Conservation (phyloP, 1,140 invertebrate species). For the Pentalonia nigronervosa region DNA sequence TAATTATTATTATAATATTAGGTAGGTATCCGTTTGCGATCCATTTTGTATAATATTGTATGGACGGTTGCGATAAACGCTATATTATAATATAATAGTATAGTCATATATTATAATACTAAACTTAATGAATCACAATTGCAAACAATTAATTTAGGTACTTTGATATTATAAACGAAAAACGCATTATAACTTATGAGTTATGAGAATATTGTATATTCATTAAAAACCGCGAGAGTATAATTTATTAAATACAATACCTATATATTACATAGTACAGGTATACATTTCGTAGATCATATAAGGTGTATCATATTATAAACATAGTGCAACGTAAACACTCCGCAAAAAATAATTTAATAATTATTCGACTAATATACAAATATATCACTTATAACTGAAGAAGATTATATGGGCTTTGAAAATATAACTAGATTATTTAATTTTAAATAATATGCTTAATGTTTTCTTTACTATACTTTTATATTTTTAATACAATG, state of each 20-base stretch:
- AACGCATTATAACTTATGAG: not conserved
- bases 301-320: not conserved
- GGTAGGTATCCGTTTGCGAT: not conserved
- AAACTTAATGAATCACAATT: not conserved
- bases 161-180: not conserved
- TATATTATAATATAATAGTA: not conserved
- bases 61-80: not conserved
- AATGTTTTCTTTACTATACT: not conserved
- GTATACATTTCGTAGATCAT: not conserved
- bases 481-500: not conserved
- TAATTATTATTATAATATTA: not conserved
- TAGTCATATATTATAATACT: not conserved
- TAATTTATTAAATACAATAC: not conserved
- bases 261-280: not conserved
- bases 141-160: not conserved
- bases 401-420: not conserved
- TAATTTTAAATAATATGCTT: not conserved
- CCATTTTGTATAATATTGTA: slow-evolving; percentile 17
- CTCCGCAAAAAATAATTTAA: not conserved
- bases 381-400: not conserved
- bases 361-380: not conserved
- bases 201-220: not conserved
- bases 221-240: not conserved
- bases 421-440: not conserved
- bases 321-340: not conserved